These are phyloP conservation scores for Acleris sparsana DNA, from an alignment of 2,888 invertebrate genomes.

Conservation along the genomic window DNA sequence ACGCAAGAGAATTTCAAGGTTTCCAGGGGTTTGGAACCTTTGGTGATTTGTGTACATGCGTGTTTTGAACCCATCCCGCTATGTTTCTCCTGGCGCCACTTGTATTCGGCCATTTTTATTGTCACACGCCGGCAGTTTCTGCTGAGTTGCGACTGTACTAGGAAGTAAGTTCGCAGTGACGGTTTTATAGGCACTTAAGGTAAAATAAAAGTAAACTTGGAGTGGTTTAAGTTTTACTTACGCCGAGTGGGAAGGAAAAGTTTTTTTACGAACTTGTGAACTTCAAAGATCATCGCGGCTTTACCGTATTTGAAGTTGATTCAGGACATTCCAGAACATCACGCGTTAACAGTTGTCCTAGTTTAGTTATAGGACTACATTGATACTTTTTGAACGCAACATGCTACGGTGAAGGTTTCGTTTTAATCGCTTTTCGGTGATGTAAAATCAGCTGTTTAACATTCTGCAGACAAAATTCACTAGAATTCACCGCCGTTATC, in stretches of 20 bases:
- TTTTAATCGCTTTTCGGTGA: too few relatives aligned
- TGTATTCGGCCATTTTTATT: constrained; percentile 76
- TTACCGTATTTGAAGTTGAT: not conserved
- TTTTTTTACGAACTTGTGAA: constrained; percentile 28
- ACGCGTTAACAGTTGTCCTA: too few relatives aligned
- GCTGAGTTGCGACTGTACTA: constrained; percentile 69
- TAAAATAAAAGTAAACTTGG: constrained; percentile 69
- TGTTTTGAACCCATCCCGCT: constrained; percentile 69
- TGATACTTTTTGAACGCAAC: too few relatives aligned
- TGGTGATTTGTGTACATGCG: constrained; percentile 64
- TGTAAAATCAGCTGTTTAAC: too few relatives aligned
- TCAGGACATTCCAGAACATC: too few relatives aligned
- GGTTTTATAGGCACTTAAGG: constrained; percentile 75
- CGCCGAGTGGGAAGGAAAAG: constrained; percentile 36
- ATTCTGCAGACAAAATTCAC: too few relatives aligned
- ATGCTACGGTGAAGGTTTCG: too few relatives aligned
- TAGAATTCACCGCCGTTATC: too few relatives aligned
- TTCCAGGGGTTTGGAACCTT: constrained; percentile 45
- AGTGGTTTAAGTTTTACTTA: constrained; percentile 67
- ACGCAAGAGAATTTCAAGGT: constrained; percentile 15
- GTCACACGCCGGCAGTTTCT: constrained; percentile 73
- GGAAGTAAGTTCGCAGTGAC: constrained; percentile 72
- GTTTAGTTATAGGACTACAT: too few relatives aligned
- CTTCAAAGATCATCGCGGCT: not conserved
- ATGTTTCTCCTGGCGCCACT: constrained; percentile 76